Base-by-base conservation (phyloP, 2,888 invertebrate genomes). In the Agrotis ipsilon region DNA sequence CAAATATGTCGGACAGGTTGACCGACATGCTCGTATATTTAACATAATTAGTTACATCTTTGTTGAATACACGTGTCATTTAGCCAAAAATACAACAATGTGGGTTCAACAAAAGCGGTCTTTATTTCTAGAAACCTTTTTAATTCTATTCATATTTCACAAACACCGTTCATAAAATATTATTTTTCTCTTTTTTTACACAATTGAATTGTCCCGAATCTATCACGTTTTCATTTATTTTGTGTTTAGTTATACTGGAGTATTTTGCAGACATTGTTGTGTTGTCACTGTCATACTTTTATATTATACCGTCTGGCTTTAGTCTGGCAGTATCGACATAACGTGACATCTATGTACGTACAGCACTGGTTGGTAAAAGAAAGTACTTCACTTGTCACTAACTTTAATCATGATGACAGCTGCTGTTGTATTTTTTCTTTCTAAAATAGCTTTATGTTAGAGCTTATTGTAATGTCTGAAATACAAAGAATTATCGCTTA, bases 241-340 rank as follows among this genome's bases (percentile, higher is more conserved):
- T 66, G 51, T 60, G 21, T 45, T 65, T 54, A 18, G 43, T 62
- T 65, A 43, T 21, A 48, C 48, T 54, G n/a, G 24, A 63, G 62
- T 5, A 49, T 49, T 59, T 19, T 48, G 51, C 32, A 32, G 75
- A 24, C 46, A 51, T 66, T 67, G 32, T 75, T n/a, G 48, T 58
- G 58, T 60, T 72, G 64, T 52, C 65, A 39, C 9, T 80, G 51
- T 62, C 75, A 54, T 16, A 43, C 21, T 67, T 63, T 46, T 63
- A 61, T 75, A 73, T 75, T n/a, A 54, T 63, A 48, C 27, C 32
- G 52, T 62, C 46, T 51, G 13, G 58, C 14, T 32, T 13, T n/a
- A 14, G 32, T 57, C 60, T 52, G 39, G 32, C 45, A 32, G 27
- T 21, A 46, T 60, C 46, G 52, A 54, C 45, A 14, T 6, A 11